Evolutionary conservation across 2,113 vertebrate species (phyloP).

Genomic region (Marmota flaviventris): DNA sequence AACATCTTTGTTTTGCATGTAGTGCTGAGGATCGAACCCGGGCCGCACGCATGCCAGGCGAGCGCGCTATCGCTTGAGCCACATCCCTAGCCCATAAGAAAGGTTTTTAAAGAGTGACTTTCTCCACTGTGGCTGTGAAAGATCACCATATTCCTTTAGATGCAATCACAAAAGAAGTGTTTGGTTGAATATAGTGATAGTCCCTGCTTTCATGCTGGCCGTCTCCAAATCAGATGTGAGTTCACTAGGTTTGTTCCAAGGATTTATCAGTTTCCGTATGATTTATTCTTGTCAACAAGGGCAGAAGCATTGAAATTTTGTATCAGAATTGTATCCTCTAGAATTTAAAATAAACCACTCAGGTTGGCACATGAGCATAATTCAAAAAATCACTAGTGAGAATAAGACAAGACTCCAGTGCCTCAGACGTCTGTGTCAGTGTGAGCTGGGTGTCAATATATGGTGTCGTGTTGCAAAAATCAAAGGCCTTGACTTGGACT

Average conservation of each 20-base stretch:
- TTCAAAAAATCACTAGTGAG: constrained; percentile 42
- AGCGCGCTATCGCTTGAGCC: no score
- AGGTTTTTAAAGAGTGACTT: background rate
- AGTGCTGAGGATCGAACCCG: no score
- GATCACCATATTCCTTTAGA: background rate
- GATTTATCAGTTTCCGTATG: background rate
- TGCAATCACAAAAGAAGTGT: constrained; percentile 52
- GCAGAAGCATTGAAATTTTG: constrained; percentile 14
- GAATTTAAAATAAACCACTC: constrained; percentile 52
- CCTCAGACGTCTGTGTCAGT: background rate
- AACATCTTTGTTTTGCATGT: no score
- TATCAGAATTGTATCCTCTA: constrained; percentile 33
- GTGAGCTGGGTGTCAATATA: background rate
- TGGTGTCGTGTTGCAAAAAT: constrained; percentile 1
- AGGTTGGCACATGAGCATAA: background rate
- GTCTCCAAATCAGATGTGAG: constrained; percentile 44
- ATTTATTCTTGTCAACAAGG: constrained; percentile 61
- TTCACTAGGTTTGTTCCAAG: background rate
- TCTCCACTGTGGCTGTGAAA: constrained; percentile 6
- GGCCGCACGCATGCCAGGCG: no score
- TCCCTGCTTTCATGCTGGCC: constrained; percentile 23
- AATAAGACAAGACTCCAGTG: constrained; percentile 50
- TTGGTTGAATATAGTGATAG: constrained; percentile 15
- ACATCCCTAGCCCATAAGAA: background rate
- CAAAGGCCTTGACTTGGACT: background rate